phyloP scores from a whole-genome alignment of 2,888 invertebrate species.

The Volucella inflata region DNA sequence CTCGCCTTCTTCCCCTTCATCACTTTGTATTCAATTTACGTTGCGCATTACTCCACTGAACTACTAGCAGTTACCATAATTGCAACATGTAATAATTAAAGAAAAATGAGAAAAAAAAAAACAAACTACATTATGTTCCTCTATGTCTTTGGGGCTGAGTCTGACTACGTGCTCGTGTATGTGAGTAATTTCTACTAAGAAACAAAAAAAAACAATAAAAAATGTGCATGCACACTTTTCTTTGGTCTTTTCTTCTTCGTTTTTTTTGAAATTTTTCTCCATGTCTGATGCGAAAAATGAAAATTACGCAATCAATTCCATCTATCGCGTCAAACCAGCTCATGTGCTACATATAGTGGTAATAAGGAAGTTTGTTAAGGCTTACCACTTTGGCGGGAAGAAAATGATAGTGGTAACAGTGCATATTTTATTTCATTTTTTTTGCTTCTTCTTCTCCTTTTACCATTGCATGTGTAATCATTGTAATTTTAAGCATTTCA shows the following conservation, averaged over 20 bases:
- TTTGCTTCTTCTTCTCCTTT: neutral
- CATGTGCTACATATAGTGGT: constrained; percentile 69
- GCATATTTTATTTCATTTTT: constrained; percentile 31
- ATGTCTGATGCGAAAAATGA: constrained; percentile 56
- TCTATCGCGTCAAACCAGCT: constrained; percentile 48
- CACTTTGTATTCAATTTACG: constrained; percentile 12
- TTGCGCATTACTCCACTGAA: constrained; percentile 69
- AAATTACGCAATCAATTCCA: constrained; percentile 59
- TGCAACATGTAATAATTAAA: constrained; percentile 68
- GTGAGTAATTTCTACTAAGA: constrained; percentile 29
- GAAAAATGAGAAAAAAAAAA: constrained; percentile 42
- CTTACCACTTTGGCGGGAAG: constrained; percentile 34
- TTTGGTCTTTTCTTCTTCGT: constrained; percentile 3
- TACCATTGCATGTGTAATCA: constrained; percentile 4
- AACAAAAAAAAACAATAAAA: constrained; percentile 23
- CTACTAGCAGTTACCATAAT: constrained; percentile 58
- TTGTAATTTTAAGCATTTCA: constrained; percentile 2
- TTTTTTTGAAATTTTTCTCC: constrained; percentile 1
- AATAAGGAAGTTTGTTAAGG: constrained; percentile 69
- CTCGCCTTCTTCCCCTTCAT: neutral
- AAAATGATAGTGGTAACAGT: constrained; percentile 20
- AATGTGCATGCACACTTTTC: constrained; percentile 31
- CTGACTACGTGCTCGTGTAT: neutral
- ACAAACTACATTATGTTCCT: neutral
- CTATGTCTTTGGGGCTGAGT: neutral